Evolutionary conservation across 2,113 vertebrate species (phyloP), one percentile per base, ranked within the genome.

Genomic region (Myrmecophaga tridactyla): DNA sequence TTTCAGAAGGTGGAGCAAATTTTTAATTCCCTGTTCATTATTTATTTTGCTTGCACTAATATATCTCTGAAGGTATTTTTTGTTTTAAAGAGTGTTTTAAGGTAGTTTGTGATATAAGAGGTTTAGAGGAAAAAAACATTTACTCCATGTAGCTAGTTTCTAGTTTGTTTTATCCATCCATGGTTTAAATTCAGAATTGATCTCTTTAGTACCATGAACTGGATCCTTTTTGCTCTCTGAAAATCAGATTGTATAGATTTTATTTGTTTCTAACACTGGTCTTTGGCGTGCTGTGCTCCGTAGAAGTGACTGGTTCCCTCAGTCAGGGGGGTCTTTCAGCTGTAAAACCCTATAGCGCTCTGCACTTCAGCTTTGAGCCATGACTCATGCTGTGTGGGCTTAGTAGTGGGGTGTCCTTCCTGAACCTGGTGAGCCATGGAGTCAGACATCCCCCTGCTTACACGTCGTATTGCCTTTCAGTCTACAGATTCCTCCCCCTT

Each of bases 401-500:
- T 25, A 23, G 0, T 13, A 12, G 9, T 1, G 31, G n/a, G 20
- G 62, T 31, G 75, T n/a, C 72, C 43, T 58, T 14, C 67, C 75
- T n/a, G 6, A 41, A 58, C 3, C n/a, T 51, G 17, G 36, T 1
- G 62, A 14, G 15, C 84, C 7, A 0, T 0, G 31, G 20, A 36
- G 18, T 46, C 60, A 29, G 41, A n/a, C 20, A 34, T 48, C 43
- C 21, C 18, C 0, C 0, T 11, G 0, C 6, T 0, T 0, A 23
- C 21, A 3, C 21, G 27, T 0, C 9, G 18, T 21, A 6, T 18
- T 43, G 76, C 56, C 65, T 2, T 36, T 78, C 58, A 11, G 7
- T 20, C n/a, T 90, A 0, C 25, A 0, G 0, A 0, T 0, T 0
- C 21, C 36, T 3, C 51, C 48, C 1, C 53, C 77, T 9, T 31